Evolutionary conservation across 2,113 vertebrate genomes (phyloP).

Genomic region (Semnopithecus entellus): DNA sequence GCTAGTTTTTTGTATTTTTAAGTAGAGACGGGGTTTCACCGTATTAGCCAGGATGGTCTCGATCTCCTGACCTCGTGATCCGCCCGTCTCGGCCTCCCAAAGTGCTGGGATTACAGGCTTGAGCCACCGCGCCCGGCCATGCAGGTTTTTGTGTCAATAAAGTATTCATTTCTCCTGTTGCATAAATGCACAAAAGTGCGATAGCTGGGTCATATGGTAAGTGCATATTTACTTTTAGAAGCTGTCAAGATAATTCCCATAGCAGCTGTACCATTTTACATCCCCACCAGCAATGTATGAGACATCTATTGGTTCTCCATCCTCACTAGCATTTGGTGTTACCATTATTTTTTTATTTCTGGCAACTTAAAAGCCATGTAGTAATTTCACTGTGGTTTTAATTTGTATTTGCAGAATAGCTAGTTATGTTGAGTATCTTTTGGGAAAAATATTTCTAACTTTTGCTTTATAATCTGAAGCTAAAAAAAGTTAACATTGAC

Average conservation of each 20-base stretch:
- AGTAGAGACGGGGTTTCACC: no score
- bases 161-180: slow-evolving; percentile 15
- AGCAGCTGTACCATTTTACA: neutral
- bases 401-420: neutral
- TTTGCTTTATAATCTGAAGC: slow-evolving; percentile 9
- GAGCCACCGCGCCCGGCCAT: no score
- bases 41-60: no score
- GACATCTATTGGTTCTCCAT: neutral
- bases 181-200: neutral
- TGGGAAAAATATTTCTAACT: neutral
- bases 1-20: no score
- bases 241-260: neutral
- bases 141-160: neutral
- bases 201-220: neutral
- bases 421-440: slow-evolving; percentile 7
- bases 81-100: no score
- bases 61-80: no score
- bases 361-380: neutral
- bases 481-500: slow-evolving; percentile 19
- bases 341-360: neutral
- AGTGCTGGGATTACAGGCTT: no score
- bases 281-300: neutral
- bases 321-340: neutral
- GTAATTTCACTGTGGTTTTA: slow-evolving; percentile 15
- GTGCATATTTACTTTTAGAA: neutral